Conservation (phyloP, 2,888 invertebrate species). For the Ischnus inquisitorius region DNA sequence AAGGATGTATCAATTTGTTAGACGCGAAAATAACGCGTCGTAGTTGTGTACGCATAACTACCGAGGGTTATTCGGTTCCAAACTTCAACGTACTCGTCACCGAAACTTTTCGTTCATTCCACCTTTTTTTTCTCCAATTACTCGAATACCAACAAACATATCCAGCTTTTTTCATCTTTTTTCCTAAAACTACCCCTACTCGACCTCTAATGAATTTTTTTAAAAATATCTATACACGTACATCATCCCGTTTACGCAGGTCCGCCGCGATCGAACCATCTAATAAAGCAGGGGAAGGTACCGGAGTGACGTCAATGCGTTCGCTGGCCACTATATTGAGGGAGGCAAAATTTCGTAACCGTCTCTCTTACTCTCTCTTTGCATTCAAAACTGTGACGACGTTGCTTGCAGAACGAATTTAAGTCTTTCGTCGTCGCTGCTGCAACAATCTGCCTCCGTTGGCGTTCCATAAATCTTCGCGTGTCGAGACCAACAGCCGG, state of each 20-base stretch:
- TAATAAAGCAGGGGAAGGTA: neutral
- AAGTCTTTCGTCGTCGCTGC: conserved; percentile 28
- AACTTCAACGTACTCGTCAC: neutral
- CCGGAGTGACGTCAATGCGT: conserved; percentile 15
- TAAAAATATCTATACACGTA: no score
- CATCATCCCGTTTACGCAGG: neutral
- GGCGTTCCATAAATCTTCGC: conserved; percentile 38
- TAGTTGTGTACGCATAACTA: neutral
- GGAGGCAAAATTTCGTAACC: neutral
- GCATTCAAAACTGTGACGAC: conserved; percentile 3
- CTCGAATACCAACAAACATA: no score
- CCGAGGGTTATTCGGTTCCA: neutral
- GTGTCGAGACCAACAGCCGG: conserved; percentile 36
- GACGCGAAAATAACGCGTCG: conserved; percentile 28
- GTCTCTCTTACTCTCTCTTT: neutral
- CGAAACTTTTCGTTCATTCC: no score
- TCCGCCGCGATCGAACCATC: neutral
- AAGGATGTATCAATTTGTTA: conserved; percentile 42
- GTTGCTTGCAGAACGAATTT: conserved; percentile 25
- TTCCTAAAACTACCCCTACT: no score
- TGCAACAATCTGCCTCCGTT: conserved; percentile 4
- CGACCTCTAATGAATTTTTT: no score
- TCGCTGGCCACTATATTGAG: neutral
- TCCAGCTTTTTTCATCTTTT: no score
- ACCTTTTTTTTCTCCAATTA: no score